Conservation (phyloP, 2,888 invertebrate genomes). For the Dicranocentrus wangi region DNA sequence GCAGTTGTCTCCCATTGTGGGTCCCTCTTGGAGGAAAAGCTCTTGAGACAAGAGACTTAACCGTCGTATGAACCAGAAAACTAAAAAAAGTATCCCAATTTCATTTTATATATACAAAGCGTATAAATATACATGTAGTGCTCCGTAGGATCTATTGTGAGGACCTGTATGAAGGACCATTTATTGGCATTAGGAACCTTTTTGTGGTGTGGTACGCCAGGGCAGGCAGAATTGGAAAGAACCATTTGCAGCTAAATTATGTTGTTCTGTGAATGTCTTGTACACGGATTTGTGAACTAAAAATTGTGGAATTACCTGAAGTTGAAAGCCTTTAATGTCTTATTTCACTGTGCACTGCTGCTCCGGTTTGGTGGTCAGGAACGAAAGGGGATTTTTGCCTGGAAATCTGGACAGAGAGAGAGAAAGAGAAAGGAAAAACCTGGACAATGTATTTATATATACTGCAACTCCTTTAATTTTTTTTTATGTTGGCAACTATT, state of each 20-base stretch:
- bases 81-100: background rate
- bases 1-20: background rate
- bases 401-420: no score
- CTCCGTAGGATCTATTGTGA: background rate
- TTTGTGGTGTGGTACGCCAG: background rate
- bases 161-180: background rate
- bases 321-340: constrained; percentile 30
- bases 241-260: constrained; percentile 35
- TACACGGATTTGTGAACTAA: constrained; percentile 28
- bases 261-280: constrained; percentile 24
- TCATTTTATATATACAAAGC: background rate
- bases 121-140: background rate
- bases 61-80: background rate
- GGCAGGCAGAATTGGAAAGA: constrained; percentile 7
- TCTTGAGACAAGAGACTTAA: constrained; percentile 5
- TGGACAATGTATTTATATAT: no score
- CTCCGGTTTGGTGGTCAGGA: background rate
- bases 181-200: background rate
- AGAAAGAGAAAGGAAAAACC: no score
- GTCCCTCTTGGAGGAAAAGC: background rate
- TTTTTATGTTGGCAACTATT: background rate
- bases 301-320: constrained; percentile 40
- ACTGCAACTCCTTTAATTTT: no score
- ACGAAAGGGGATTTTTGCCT: no score
- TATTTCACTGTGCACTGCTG: background rate